Evolutionary conservation across 2,888 invertebrate species (phyloP), one percentile per base, ranked within the genome.

Genomic region (Synergus itoensis): DNA sequence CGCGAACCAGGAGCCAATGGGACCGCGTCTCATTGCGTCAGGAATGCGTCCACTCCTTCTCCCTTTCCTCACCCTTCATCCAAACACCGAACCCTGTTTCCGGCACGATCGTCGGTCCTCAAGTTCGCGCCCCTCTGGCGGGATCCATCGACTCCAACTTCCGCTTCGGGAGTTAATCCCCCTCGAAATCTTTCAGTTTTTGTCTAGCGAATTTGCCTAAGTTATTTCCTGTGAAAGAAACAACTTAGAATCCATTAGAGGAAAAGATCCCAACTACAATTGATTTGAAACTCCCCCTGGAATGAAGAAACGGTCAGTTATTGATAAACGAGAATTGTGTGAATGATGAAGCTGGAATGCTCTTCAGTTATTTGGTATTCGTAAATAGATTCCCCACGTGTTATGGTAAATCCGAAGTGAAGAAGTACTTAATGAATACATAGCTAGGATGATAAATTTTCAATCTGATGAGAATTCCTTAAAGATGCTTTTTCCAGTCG

Each of bases 1-100:
- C 86, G 86, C 86, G 85, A 84, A 82, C 86, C 86, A 83, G 86
- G 89, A 89, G 88, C 91, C 91, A 91, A 91, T 91, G 88, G 86
- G 88, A 87, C 87, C 84, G 88, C 87, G 87, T 87, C 86, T 86
- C 89, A 88, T 88, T 88, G 88, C 85, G 85, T 80, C 85, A 86
- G 88, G 89, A 90, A 90, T 90, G 88, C 89, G 89, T 89, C 82
- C 90, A 87, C 87, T 88, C 88, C 88, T 82, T 78, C 83, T 81
- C 79, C 81, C 80, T 82, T 80, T 79, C 57, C 77, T 81, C 79
- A 77, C 64, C 79, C 84, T 84, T 84, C 73, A 73, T 85, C 80
- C 84, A 79, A 80, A 86, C 67, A 77, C 78, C 80, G 85, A 86
- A 86, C 83, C 84, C 79, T 85, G 87, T 89, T 89, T 89, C 89